Conservation (phyloP, 2,888 invertebrate species). For the Sarcophaga caerulescens region DNA sequence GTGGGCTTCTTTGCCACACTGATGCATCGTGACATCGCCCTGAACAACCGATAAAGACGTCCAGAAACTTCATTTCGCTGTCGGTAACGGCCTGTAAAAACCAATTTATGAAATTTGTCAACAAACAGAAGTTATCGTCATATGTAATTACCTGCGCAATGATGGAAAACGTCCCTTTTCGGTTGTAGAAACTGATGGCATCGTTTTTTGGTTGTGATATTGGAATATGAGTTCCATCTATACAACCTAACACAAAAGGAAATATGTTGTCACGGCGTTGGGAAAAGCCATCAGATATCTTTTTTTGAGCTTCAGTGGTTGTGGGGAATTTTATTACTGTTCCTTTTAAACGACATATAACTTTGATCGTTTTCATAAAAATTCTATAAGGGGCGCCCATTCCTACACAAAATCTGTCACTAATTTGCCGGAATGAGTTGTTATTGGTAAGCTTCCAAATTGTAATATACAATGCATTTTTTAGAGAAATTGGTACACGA, state of each 20-base stretch:
- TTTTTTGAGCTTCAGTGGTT: slow-evolving; percentile 13
- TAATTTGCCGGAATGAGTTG: too few relatives aligned
- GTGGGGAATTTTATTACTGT: slow-evolving; percentile 31
- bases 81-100: slow-evolving; percentile 47
- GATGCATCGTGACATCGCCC: slow-evolving; percentile 48
- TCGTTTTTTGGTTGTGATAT: slow-evolving; percentile 39
- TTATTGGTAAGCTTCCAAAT: too few relatives aligned
- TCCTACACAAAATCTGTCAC: too few relatives aligned
- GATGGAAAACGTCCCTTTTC: slow-evolving; percentile 42
- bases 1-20: slow-evolving; percentile 51
- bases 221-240: slow-evolving; percentile 45
- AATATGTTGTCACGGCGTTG: slow-evolving; percentile 21
- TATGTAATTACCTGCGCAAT: slow-evolving; percentile 46
- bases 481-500: too few relatives aligned
- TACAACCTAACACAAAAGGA: slow-evolving; percentile 40
- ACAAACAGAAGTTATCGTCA: neutral
- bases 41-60: slow-evolving; percentile 51
- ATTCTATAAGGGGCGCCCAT: too few relatives aligned
- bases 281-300: slow-evolving; percentile 20
- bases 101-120: slow-evolving; percentile 10
- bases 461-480: too few relatives aligned
- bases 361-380: too few relatives aligned
- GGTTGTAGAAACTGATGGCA: slow-evolving; percentile 41
- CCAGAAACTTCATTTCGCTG: slow-evolving; percentile 46
- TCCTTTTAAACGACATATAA: slow-evolving; percentile 13